phyloP scores from a whole-genome alignment of 1,140 invertebrate genomes.

The Drosophila nigrodunni region DNA sequence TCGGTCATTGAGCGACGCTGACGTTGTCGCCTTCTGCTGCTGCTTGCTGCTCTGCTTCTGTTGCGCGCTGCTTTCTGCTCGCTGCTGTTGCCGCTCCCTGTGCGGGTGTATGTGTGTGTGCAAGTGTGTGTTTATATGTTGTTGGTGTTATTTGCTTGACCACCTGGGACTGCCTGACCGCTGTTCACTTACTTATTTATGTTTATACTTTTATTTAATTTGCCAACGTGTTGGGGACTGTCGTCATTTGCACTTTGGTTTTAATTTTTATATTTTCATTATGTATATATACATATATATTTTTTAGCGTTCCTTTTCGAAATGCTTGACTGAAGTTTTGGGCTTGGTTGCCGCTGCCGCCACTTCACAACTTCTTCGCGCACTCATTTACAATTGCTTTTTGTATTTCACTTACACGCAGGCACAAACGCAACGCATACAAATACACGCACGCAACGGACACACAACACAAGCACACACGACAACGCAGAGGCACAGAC shows the following conservation, averaged over 20 bases:
- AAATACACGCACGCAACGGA: conserved; percentile 45
- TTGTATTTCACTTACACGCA: conserved; percentile 51
- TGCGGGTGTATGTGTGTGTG: conserved; percentile 25
- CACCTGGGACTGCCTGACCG: conserved; percentile 51
- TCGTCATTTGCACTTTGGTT: conserved; percentile 47
- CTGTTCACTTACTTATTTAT: conserved; percentile 44
- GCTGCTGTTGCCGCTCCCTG: conserved; percentile 39
- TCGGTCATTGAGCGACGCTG: conserved; percentile 88
- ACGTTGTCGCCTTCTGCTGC: conserved; percentile 34
- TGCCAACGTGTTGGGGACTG: conserved; percentile 53
- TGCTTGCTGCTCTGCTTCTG: conserved; percentile 26
- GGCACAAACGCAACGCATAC: conserved; percentile 26
- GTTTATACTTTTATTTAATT: conserved; percentile 54
- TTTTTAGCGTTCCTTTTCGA: conserved; percentile 43
- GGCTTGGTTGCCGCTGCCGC: conserved; percentile 64
- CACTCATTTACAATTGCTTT: conserved; percentile 65
- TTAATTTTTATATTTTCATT: conserved; percentile 25
- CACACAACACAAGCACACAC: conserved; percentile 40
- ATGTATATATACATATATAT: conserved; percentile 6
- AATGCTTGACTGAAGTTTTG: conserved; percentile 74
- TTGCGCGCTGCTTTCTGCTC: conserved; percentile 4
- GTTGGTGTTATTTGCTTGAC: conserved; percentile 37
- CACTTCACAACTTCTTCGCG: conserved; percentile 56
- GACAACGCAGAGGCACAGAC: conserved; percentile 39
- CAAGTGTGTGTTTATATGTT: conserved; percentile 18